Evolutionary conservation across 2,797 vertebrate genomes (phyloP), one percentile per base, ranked within the genome.

Genomic region (Fringilla coelebs): DNA sequence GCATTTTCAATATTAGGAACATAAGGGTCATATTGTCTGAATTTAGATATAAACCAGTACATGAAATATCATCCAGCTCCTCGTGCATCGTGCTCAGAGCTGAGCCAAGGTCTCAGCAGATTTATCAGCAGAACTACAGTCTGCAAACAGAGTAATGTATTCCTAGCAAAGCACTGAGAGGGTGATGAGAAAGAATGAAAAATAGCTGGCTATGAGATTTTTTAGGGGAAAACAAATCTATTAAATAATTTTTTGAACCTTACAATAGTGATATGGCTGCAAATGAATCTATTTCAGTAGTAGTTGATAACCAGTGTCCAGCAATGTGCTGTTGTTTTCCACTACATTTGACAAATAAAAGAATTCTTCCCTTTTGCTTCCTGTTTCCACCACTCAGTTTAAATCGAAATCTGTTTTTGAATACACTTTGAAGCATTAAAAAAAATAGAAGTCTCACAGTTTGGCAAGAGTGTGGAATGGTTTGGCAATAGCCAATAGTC

Each of bases 101-200:
- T 43, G 70, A 94, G 93, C 55, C 76, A 79, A 62, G 10, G 82
- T 76, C 85, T 94, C 76, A 28, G 85, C 85, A 94, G 89, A 73
- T 95, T 91, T 86, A 73, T 84, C 91, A 96, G 73, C 87, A 92
- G 68, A 79, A 95, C n/a, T 49, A 57, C 75, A 88, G 55, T 9
- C 78, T 88, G 89, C 89, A 95, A 91, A 60, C 14, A 3, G 49
- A 73, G 51, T 52, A 19, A 82, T 83, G 29, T 36, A 41, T 76
- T 78, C 54, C 73, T 60, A 87, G 67, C 48, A 82, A 57, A 86
- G 49, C 61, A 65, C 63, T 78, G 40, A 1, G 3, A 2, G 31
- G 36, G 49, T 31, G 92, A 57, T 78, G 77, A 73, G 83, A 62
- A 75, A 84, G 82, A 67, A 75, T 36, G 55, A 51, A 36, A 28